phyloP scores from a whole-genome alignment of 2,888 invertebrate genomes.

The Neoascia interrupta region DNA sequence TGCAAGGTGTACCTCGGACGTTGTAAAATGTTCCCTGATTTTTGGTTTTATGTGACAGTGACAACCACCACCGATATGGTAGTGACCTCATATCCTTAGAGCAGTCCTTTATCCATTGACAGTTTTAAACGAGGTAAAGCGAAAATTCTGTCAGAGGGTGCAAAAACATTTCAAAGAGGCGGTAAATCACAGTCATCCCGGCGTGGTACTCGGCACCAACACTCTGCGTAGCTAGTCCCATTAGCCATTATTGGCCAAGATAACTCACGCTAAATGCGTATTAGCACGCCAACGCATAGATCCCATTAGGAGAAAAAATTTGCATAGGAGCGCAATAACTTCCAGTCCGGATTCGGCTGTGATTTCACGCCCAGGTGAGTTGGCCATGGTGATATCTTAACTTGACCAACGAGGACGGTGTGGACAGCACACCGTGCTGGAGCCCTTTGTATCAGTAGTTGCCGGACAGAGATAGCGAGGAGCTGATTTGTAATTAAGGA shows the following conservation, averaged over 20 bases:
- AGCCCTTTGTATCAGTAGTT: constrained; percentile 33
- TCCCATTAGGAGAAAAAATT: constrained; percentile 59
- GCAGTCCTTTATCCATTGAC: constrained; percentile 51
- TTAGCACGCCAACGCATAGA: constrained; percentile 67
- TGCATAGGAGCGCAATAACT: constrained; percentile 62
- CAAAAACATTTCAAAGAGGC: constrained; percentile 12
- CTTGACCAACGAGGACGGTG: constrained; percentile 31
- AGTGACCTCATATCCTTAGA: constrained; percentile 59
- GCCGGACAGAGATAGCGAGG: constrained; percentile 29
- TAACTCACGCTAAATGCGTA: constrained; percentile 64
- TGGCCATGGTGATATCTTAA: constrained; percentile 56
- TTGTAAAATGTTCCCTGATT: not conserved
- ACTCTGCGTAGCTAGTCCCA: constrained; percentile 41
- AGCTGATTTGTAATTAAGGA: constrained; percentile 69
- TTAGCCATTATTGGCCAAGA: constrained; percentile 48
- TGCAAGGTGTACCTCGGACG: not conserved
- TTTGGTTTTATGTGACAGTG: constrained; percentile 1
- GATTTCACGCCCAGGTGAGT: constrained; percentile 65
- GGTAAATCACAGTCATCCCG: constrained; percentile 59
- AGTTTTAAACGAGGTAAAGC: constrained; percentile 25
- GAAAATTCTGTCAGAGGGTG: constrained; percentile 26
- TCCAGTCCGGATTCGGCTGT: constrained; percentile 40
- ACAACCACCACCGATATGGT: constrained; percentile 20
- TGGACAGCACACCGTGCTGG: not conserved
- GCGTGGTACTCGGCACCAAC: constrained; percentile 16